Evolutionary conservation across 2,888 invertebrate genomes (phyloP), one percentile per base, ranked within the genome.

Genomic region (Alsophila aescularia): DNA sequence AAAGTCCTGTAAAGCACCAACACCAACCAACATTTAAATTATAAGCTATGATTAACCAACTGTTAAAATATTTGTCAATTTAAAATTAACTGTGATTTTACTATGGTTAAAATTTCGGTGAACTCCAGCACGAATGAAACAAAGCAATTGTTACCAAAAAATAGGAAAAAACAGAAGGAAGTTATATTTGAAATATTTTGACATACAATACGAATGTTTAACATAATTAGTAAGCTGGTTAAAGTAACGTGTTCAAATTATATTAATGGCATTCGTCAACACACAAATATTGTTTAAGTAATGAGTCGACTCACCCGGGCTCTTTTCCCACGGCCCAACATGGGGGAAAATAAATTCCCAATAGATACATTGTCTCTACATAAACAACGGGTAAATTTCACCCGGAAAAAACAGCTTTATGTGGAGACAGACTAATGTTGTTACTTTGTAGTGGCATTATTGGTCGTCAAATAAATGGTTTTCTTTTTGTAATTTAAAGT

Each of bases 291-390:
- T 87, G 86, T 89, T 89, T 87, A 85, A 81, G 73, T 83, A 87
- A 89, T 85, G 81, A 77, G 83, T 81, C 74, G 81, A 79, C 81
- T 78, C 76, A 78, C 78, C 79, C 77, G 83, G 81, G 75, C 86
- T 79, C 74, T 73, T 85, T 90, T 90, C 90, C 89, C 90, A 90
- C 90, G 90, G 79, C 81, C 88, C 81, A 66, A 77, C 72, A 70
- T 71, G 65, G 77, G 66, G 68, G 74, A 86, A 87, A 84, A 77
- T 73, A 72, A 78, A 81, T 83, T 79, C 77, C 75, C 80, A 84
- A 85, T 86, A 81, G 85, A 83, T 83, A 85, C 85, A 86, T 86
- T 87, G 86, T 86, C 82, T 85, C 81, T 80, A 85, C 81, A 85
- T 85, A 87, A 86, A 86, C 83, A 85, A 77, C 80, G 78, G 24